phyloP scores from a whole-genome alignment of 2,113 vertebrate genomes.

The Bujurquina vittata region DNA sequence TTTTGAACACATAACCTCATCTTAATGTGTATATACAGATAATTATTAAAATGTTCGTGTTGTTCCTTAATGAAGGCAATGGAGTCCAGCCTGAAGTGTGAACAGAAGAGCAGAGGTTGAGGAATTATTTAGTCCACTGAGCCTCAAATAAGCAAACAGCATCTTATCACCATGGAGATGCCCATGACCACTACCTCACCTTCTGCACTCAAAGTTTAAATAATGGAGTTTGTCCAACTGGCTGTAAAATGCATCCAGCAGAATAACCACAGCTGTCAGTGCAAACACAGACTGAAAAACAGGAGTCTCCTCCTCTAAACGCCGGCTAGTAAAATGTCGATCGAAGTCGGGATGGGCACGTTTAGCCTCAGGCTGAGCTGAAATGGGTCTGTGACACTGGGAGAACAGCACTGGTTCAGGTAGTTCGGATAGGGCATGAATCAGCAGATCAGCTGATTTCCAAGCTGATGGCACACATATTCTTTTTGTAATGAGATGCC shows the following conservation, averaged over 20 bases:
- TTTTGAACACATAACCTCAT: background rate
- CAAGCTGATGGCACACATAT: background rate
- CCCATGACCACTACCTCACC: constrained; percentile 10
- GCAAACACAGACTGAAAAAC: constrained; percentile 24
- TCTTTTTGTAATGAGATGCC: background rate
- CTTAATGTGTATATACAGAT: background rate
- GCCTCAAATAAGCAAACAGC: constrained; percentile 39
- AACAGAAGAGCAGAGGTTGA: background rate
- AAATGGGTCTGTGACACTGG: constrained; percentile 31
- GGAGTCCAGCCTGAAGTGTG: background rate
- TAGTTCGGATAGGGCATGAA: no score
- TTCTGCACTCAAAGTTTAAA: constrained; percentile 22
- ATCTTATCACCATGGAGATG: constrained; percentile 46
- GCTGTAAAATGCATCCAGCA: background rate
- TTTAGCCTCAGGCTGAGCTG: constrained; percentile 27
- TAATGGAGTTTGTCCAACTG: constrained; percentile 25
- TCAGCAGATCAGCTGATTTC: background rate
- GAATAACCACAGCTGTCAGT: background rate
- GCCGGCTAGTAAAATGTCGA: background rate
- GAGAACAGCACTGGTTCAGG: background rate
- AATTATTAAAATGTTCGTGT: no score
- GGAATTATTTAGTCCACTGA: background rate
- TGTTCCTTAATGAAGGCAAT: no score
- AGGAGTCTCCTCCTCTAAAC: background rate
- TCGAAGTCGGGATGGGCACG: background rate